Evolutionary conservation across 2,797 vertebrate genomes (phyloP).

Genomic region (Leptodactylus fallax): DNA sequence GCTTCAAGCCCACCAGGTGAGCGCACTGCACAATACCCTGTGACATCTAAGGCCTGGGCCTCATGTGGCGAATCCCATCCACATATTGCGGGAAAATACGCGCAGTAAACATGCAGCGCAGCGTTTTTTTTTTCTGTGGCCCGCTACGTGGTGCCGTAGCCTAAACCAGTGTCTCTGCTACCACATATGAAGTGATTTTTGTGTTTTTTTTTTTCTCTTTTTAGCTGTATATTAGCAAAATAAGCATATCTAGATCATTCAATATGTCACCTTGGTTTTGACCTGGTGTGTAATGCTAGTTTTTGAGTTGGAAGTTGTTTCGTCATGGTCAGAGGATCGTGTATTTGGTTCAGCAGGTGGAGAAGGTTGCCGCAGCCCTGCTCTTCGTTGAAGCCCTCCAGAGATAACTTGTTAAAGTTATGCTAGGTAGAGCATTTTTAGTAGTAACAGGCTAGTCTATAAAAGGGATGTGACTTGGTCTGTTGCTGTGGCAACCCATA

Average conservation of each 20-base stretch:
- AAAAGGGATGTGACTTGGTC: background rate
- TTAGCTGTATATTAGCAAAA: too few relatives aligned
- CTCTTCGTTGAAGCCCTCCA: background rate
- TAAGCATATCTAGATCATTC: background rate
- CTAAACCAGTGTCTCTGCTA: too few relatives aligned
- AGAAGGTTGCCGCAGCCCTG: background rate
- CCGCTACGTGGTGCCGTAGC: too few relatives aligned
- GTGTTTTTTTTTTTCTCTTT: too few relatives aligned
- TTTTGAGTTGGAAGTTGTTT: background rate
- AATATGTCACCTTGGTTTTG: background rate
- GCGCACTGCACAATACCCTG: too few relatives aligned
- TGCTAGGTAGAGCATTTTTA: background rate
- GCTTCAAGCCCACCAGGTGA: too few relatives aligned
- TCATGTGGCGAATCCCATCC: too few relatives aligned
- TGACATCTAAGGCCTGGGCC: too few relatives aligned
- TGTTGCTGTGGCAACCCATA: background rate
- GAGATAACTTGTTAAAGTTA: background rate
- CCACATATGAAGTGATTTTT: too few relatives aligned
- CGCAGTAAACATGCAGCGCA: too few relatives aligned
- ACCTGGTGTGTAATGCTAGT: background rate
- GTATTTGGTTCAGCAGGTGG: background rate
- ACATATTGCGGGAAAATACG: too few relatives aligned
- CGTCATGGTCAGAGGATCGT: background rate
- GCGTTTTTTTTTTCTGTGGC: too few relatives aligned
- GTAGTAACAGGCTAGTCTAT: background rate